phyloP scores from a whole-genome alignment of 2,797 vertebrate genomes.

The Pelochelys cantorii region DNA sequence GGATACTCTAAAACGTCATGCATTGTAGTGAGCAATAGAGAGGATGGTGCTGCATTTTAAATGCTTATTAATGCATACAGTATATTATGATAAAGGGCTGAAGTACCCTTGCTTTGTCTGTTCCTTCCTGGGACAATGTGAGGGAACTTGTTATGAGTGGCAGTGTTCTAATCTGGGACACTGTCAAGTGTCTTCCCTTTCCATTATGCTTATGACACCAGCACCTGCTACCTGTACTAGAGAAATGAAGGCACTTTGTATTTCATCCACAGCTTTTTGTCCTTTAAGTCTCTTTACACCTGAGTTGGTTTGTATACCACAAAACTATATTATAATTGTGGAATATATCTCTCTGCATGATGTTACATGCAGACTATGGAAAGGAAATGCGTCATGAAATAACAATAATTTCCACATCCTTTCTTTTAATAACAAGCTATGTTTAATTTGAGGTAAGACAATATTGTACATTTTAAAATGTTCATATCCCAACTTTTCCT shows the following conservation, averaged over 20 bases:
- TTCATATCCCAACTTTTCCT: neutral
- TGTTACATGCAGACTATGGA: neutral
- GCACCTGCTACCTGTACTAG: neutral
- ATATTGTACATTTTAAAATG: neutral
- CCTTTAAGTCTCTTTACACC: neutral
- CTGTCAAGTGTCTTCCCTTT: neutral
- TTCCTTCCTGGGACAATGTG: rapidly evolving
- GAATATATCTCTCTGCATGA: neutral
- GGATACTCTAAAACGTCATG: neutral
- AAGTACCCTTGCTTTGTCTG: neutral
- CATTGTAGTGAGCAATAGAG: neutral
- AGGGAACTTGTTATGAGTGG: neutral
- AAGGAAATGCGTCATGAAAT: neutral
- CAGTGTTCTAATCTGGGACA: neutral
- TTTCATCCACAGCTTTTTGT: neutral
- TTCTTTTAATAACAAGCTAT: constrained; percentile 31
- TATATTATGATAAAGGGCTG: neutral
- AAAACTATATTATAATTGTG: neutral
- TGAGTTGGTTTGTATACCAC: constrained; percentile 1
- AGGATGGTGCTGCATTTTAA: neutral
- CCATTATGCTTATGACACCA: neutral
- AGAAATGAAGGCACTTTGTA: neutral
- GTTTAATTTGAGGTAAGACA: constrained; percentile 16
- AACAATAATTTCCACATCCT: neutral
- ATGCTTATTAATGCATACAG: neutral